A percentile compares a stretch with the other conserved stretches of the same genome.
These are phyloP conservation scores for Bilobella aurantiaca DNA, from an alignment of 1,140 invertebrate species.

Conservation along the genomic window DNA sequence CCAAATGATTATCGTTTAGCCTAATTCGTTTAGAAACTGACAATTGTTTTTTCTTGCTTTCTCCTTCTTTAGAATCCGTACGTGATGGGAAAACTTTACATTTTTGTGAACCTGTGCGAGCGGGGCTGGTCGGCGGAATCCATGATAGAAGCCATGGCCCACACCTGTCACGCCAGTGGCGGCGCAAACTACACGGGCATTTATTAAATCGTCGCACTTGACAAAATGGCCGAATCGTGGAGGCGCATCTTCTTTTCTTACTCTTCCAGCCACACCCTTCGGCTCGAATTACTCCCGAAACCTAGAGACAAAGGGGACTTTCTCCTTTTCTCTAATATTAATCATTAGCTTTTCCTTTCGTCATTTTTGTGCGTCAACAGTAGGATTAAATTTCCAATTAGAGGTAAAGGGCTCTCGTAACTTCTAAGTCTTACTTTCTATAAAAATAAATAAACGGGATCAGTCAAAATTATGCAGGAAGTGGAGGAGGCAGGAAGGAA, in stretches of 20 bases:
- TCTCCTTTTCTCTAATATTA: neutral
- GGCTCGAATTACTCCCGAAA: too few species aligned
- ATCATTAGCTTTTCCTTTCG: neutral
- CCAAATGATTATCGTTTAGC: too few species aligned
- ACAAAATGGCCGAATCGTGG: neutral
- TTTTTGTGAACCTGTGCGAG: constrained; percentile 34
- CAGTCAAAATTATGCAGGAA: too few species aligned
- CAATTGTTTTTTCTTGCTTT: constrained; percentile 8
- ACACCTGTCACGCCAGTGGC: constrained; percentile 16
- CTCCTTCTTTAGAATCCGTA: constrained; percentile 34
- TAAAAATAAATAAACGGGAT: neutral
- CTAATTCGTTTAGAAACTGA: neutral
- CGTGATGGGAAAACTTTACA: constrained; percentile 27
- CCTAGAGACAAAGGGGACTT: too few species aligned
- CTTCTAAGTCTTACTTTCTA: neutral
- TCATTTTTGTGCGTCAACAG: neutral
- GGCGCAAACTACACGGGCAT: neutral
- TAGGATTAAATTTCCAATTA: constrained; percentile 5
- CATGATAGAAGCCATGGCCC: constrained; percentile 27
- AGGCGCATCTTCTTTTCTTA: neutral
- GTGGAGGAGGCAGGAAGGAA: neutral
- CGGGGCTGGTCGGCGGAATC: constrained; percentile 20
- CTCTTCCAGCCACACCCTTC: neutral
- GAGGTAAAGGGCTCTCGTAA: too few species aligned
- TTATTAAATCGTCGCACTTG: neutral